phyloP scores from a whole-genome alignment of 1,140 invertebrate genomes.

The Drosophila watanabei region DNA sequence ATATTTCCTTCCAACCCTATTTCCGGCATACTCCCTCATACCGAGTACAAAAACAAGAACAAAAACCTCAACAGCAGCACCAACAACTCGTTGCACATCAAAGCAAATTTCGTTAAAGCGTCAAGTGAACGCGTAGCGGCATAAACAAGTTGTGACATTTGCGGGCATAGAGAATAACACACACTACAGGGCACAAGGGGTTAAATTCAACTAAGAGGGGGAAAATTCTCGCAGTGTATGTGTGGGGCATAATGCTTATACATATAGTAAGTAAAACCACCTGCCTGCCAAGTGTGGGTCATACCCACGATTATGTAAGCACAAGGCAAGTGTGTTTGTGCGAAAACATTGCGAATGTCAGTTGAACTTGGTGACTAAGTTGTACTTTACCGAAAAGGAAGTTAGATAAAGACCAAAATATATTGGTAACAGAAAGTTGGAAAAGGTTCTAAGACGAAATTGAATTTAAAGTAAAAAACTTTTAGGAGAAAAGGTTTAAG shows the following conservation, averaged over 20 bases:
- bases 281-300: slow-evolving; percentile 44
- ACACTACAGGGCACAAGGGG: background rate
- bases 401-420: slow-evolving; percentile 8
- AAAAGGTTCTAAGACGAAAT: background rate
- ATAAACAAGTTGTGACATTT: slow-evolving; percentile 71
- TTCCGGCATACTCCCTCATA: background rate
- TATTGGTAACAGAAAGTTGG: background rate
- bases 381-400: background rate
- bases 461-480: slow-evolving; percentile 15
- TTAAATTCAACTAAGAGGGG: background rate
- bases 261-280: slow-evolving; percentile 32
- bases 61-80: slow-evolving; percentile 24
- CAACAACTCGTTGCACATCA: slow-evolving; percentile 74
- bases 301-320: slow-evolving; percentile 44
- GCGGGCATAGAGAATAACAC: background rate
- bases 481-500: background rate
- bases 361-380: slow-evolving; percentile 23
- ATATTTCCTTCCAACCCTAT: background rate
- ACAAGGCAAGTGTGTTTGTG: background rate
- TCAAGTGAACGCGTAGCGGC: slow-evolving; percentile 47
- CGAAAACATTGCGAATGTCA: slow-evolving; percentile 14
- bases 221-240: slow-evolving; percentile 24
- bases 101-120: slow-evolving; percentile 56
- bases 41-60: slow-evolving; percentile 30
- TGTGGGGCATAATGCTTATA: slow-evolving; percentile 10